Evolutionary conservation across 1,140 invertebrate genomes (phyloP), one percentile per base, ranked within the genome.

Genomic region (Trigoniulus corallinus): DNA sequence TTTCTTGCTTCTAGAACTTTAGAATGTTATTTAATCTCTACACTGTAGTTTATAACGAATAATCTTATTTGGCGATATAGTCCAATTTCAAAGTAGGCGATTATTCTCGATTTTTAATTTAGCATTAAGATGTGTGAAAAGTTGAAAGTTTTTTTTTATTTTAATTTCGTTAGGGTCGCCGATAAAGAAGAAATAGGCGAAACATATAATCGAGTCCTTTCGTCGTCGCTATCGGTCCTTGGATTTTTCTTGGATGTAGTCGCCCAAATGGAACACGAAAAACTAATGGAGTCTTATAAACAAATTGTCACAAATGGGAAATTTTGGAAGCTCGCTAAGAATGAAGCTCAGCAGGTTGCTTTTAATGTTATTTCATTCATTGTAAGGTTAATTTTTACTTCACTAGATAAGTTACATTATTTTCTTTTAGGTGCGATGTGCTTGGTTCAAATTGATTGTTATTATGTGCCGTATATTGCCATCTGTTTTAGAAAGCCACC

Each of bases 181-280:
- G n/a, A n/a, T n/a, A n/a, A n/a, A n/a, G 83, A 87, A 60, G 83
- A 86, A 60, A 74, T 79, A 58, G 77, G 83, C 61, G 70, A 73
- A 13, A 84, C 79, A 62, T 82, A 82, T 63, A 70, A 79, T 53
- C 70, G 80, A 54, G 64, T 84, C 20, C 56, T 85, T 39, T 69
- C 76, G 24, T 73, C 76, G 21, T 81, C 75, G 58, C 65, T 88
- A 4, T 74, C 79, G 58, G 78, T 74, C 1, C 74, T 84, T 50
- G 69, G 71, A 1, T 72, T 76, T 41, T 78, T 72, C 4, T 25
- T 72, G 3, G 52, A 53, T 10, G 54, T 54, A 18, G 48, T 66
- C 13, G 54, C 57, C 47, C 23, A 48, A 13, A 48, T 25, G 20
- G 48, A 60, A 54, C 46, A 48, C 45, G 48, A 56, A 20, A 56